A percentile compares a stretch with the other conserved stretches of the same genome.
Conservation (phyloP, 2,113 vertebrate species). For the Otocyon megalotis region DNA sequence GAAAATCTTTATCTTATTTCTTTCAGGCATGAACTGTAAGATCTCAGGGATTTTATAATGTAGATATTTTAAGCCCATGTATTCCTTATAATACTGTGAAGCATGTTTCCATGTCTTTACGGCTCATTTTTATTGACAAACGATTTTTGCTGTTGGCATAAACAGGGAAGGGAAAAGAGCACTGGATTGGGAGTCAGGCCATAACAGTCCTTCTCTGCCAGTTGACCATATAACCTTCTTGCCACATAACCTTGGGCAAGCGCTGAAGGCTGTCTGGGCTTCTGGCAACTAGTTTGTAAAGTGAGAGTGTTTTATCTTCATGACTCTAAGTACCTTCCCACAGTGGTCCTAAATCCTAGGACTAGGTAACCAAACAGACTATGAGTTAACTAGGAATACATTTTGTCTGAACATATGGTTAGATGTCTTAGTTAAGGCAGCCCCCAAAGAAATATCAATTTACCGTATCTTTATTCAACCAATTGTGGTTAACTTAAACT, state of each 20-base stretch:
- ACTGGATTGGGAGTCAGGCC: not conserved
- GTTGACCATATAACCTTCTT: not conserved
- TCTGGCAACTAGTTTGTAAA: not conserved
- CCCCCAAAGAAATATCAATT: not conserved
- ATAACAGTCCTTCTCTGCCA: not conserved
- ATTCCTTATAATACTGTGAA: conserved; percentile 1
- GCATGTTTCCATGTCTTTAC: not conserved
- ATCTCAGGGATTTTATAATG: not conserved
- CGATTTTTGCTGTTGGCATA: not conserved
- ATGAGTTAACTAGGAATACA: not conserved
- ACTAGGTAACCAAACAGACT: not conserved
- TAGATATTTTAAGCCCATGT: not conserved
- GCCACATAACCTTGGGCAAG: not conserved
- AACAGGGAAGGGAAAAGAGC: not conserved
- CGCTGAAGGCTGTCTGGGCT: not conserved
- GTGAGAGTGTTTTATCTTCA: not conserved
- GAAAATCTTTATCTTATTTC: not conserved
- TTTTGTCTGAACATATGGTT: conserved; percentile 29
- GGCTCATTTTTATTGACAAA: not conserved
- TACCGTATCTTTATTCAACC: not conserved
- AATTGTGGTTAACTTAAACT: not conserved
- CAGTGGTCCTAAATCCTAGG: not conserved
- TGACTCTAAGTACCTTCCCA: not conserved
- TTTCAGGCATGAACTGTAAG: not conserved
- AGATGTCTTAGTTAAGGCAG: not conserved